Base-by-base conservation (phyloP, 2,113 vertebrate genomes). In the Colistium nudipinnis region DNA sequence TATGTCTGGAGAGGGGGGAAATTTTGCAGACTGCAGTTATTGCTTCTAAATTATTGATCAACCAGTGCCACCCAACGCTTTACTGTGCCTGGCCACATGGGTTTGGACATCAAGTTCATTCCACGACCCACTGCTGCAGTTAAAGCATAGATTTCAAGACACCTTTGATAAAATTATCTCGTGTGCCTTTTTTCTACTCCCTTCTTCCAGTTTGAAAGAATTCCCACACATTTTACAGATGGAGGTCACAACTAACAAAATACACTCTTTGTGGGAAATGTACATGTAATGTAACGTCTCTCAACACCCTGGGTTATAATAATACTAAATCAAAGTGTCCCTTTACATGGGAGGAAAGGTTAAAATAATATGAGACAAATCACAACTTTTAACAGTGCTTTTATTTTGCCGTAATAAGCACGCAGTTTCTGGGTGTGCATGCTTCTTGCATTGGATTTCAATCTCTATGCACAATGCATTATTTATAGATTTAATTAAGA, bases 1-100 rank as follows among this genome's bases (percentile, higher is more conserved):
- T n/a, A n/a, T n/a, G 43, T 20, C 25, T 52, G 30, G 4, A 19
- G 35, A 22, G n/a, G 31, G 25, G 25, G 52, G 43, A 28, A 54
- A 43, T 52, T 33, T 30, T 33, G 36, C 25, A 22, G 28, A 67
- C 24, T 44, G 8, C 38, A n/a, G n/a, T n/a, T 56, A 13, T 11
- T 56, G 43, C 63, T 43, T 62, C 24, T 9, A 60, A 53, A 62
- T 62, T 39, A 31, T 53, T 25, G 56, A 62, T 64, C 56, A 64
- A 17, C 53, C n/a, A 35, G 7, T 54, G 25, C 22, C 36, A 53
- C 52, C 14, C 11, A 19, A n/a, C 12, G 38, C 27, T 7, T 30
- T 16, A 13, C 52, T 22, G 30, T 20, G 8, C 3, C 25, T 12
- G 3, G 31, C 25, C 38, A 39, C 41, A 44, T 17, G 17, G 19